These are phyloP conservation scores for Minunthozetes semirufus DNA, from an alignment of 2,888 invertebrate genomes.

Conservation along the genomic window DNA sequence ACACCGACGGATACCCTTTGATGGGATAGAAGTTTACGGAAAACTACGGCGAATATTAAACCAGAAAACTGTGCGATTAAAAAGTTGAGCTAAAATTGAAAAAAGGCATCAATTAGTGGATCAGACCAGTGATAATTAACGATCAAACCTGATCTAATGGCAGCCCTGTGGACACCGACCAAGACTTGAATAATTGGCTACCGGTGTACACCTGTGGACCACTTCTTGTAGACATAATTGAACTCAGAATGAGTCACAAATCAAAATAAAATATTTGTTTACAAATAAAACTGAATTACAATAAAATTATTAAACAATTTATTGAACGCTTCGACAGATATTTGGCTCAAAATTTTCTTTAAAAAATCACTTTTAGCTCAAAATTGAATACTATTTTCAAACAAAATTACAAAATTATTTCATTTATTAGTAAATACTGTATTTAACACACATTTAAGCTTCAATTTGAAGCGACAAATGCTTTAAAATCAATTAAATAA, in stretches of 20 bases:
- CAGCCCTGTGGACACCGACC: conserved; percentile 31
- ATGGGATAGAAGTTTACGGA: conserved; percentile 37
- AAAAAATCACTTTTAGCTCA: too few relatives aligned
- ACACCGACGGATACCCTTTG: conserved; percentile 39
- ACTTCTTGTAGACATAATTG: conserved; percentile 24
- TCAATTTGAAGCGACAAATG: too few relatives aligned
- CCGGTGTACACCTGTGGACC: conserved; percentile 26
- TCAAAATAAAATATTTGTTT: not conserved
- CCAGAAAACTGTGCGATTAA: conserved; percentile 41
- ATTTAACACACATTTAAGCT: too few relatives aligned
- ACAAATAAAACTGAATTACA: not conserved
- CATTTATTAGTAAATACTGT: too few relatives aligned
- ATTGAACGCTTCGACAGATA: not conserved
- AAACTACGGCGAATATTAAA: conserved; percentile 40
- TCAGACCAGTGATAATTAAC: not conserved
- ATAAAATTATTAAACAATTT: not conserved
- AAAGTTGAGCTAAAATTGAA: conserved; percentile 41
- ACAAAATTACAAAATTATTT: too few relatives aligned
- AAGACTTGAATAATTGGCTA: conserved; percentile 3
- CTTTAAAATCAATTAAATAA: too few relatives aligned
- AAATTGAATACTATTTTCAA: too few relatives aligned
- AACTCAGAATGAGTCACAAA: not conserved
- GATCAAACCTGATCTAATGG: conserved; percentile 40
- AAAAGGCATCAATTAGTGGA: not conserved
- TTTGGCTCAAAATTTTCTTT: too few relatives aligned